Evolutionary conservation across 2,888 invertebrate genomes (phyloP), one percentile per base, ranked within the genome.

Genomic region (Chloroclysta siterata): DNA sequence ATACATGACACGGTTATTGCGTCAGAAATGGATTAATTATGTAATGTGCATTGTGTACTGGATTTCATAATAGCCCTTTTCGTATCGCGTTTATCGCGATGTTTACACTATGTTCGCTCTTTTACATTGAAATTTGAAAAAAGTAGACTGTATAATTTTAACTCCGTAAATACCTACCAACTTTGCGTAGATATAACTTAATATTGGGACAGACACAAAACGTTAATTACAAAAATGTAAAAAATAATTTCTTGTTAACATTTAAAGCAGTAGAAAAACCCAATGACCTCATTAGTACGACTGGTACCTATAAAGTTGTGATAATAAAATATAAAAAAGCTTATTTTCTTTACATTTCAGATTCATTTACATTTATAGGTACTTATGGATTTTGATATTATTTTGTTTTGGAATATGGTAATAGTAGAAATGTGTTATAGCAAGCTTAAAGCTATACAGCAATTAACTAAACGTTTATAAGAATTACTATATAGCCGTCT

Each of bases 221-320:
- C 11, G 14, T 51, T 52, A 15, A 50, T 13, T 5, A 50, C 29
- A 39, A 29, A 53, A 50, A 50, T 55, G 13, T 14, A 50, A 54
- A 7, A 42, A 42, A 29, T 28, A 28, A 48, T 57, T 57, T 53
- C 54, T 54, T 63, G 58, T 58, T 64, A 53, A 56, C 60, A 56
- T 64, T 64, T 60, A 55, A 44, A 46, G 15, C 2, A 54, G 47
- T 54, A 60, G 41, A 64, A 59, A 63, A 56, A 46, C 42, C 53
- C 44, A 56, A 56, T 56, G 64, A 56, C 55, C 55, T 63, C 52
- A 63, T 63, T 63, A 55, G 55, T 56, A 53, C 44, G 59, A 51
- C 63, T 64, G 47, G 56, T 48, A 55, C 15, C 22, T 22, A n/a
- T 42, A 28, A 17, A 41, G 17, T 53, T 29, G n/a, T 70, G 62